Base-by-base conservation (phyloP, 2,113 vertebrate species). In the Lampris incognitus region DNA sequence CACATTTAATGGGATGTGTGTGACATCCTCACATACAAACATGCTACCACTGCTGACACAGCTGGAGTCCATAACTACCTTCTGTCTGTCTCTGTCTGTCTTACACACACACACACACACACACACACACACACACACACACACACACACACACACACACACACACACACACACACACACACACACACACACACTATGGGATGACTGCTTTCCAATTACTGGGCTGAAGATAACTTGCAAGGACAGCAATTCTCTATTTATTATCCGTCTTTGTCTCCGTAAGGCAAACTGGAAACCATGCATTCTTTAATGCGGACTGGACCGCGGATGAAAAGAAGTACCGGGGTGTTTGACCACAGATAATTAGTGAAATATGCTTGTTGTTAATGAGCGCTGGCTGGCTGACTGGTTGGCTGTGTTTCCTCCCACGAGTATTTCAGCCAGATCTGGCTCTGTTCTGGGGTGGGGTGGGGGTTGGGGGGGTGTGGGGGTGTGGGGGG, bases 201-300 rank as follows among this genome's bases (percentile, higher is more conserved):
- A 54, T 9, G n/a, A 66, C 75, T 63, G 61, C 65, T 81, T 79
- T 77, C 77, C 76, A 89, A 86, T 89, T 87, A 87, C 74, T 82
- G 70, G 54, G 69, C 75, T 81, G 67, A 75, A 69, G 11, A 69
- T 72, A 80, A 86, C 13, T 42, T 78, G 89, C 85, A 80, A 78
- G 57, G 13, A 71, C 81, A 88, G 84, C 86, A 77, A 55, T 2
- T 88, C 86, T 79, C 56, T 69, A 72, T 52, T 24, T 69, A 36
- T 67, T 2, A 11, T n/a, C 52, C 13, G 64, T 79, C 48, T 81
- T 60, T 60, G 38, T 49, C 44, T 13, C 58, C 41, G 70, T 39
- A 65, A 71, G 69, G 67, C 62, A 74, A 55, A 85, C 49, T 38
- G 46, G 10, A 79, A 74, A 46, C 46, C n/a, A 64, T 72, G 9